Percentiles rank a stretch among this genome's conserved stretches.
These are phyloP conservation scores for Habrosyne pyritoides DNA, from an alignment of 2,888 invertebrate species.

Conservation along the genomic window DNA sequence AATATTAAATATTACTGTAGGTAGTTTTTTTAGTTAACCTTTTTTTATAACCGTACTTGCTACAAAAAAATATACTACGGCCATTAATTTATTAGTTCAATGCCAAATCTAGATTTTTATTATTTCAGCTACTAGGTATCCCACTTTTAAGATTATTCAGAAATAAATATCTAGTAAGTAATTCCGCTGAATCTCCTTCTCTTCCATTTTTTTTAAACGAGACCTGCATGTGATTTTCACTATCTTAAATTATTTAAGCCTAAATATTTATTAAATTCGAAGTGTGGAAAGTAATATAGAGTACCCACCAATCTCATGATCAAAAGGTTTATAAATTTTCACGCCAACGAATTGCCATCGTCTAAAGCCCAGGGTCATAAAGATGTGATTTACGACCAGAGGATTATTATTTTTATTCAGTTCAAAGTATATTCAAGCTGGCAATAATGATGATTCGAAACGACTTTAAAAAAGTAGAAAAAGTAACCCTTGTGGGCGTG, in stretches of 20 bases:
- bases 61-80: no score
- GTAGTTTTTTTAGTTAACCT: no score
- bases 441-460: constrained; percentile 54
- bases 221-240: no score
- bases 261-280: neutral
- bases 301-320: neutral
- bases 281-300: neutral
- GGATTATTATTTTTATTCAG: neutral
- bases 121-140: no score
- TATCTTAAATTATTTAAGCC: neutral
- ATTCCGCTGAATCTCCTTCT: no score
- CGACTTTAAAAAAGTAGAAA: constrained; percentile 64
- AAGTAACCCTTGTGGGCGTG: constrained; percentile 64
- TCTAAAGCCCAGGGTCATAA: neutral
- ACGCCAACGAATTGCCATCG: neutral
- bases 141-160: no score
- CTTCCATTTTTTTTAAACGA: no score
- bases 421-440: constrained; percentile 28
- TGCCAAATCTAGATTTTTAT: no score
- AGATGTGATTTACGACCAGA: neutral
- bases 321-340: neutral
- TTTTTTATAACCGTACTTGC: no score
- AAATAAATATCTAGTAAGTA: no score
- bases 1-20: no score
- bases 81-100: no score